Evolutionary conservation across 2,113 vertebrate species (phyloP).

Genomic region (Lathamus discolor): DNA sequence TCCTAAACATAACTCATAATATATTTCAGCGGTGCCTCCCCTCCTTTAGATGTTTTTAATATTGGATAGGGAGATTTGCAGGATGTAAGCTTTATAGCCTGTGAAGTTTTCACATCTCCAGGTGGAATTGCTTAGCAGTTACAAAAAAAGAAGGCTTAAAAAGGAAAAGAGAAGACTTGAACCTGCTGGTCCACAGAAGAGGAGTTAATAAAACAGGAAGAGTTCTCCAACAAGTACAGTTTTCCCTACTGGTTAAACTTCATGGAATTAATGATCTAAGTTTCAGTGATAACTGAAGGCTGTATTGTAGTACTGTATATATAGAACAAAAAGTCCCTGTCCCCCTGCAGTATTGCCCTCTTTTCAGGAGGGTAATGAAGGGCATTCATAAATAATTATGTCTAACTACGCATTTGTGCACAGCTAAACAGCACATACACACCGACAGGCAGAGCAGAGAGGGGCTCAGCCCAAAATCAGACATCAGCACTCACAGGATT

Average conservation of each 20-base stretch:
- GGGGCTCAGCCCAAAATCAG: background rate
- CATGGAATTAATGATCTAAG: background rate
- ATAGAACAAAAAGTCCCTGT: background rate
- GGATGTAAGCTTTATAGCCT: slow-evolving; percentile 52
- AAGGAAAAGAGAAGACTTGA: background rate
- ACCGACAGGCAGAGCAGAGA: background rate
- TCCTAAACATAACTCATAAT: slow-evolving; percentile 23
- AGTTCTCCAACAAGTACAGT: background rate
- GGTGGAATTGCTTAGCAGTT: slow-evolving; percentile 54
- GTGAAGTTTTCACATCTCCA: slow-evolving; percentile 58
- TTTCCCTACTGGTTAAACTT: background rate
- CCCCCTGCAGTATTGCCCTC: background rate
- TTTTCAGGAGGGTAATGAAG: background rate
- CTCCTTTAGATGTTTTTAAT: slow-evolving; percentile 45
- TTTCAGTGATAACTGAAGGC: background rate
- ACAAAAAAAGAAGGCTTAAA: background rate
- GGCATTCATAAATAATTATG: background rate
- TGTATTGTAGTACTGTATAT: background rate
- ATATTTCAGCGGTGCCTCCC: background rate
- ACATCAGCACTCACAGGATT: background rate
- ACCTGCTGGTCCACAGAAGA: background rate
- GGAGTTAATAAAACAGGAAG: background rate
- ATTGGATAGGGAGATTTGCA: slow-evolving; percentile 44
- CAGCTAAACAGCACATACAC: background rate
- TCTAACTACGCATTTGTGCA: background rate